Evolutionary conservation across 2,888 invertebrate species (phyloP).

Genomic region (Leucophenga maculata): DNA sequence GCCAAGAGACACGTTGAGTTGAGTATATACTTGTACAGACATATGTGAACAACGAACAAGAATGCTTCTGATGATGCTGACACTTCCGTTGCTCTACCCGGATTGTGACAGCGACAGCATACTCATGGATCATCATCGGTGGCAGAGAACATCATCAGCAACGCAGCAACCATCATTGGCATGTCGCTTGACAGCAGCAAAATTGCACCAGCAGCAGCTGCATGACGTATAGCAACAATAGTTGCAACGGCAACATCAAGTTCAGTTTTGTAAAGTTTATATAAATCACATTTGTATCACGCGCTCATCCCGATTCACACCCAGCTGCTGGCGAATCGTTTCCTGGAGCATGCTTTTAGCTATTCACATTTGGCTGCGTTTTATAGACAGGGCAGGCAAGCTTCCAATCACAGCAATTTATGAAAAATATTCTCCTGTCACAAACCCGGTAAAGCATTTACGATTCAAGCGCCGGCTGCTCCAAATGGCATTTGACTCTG

Average conservation of each 20-base stretch:
- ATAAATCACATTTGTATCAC: conserved; percentile 3
- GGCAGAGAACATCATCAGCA: conserved; percentile 29
- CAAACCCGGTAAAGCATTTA: no score
- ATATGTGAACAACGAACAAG: neutral
- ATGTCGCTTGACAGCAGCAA: conserved; percentile 27
- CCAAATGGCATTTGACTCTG: no score
- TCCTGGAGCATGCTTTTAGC: neutral
- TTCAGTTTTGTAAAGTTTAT: neutral
- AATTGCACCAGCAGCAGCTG: conserved; percentile 22
- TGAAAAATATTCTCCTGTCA: no score
- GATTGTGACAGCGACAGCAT: conserved; percentile 5
- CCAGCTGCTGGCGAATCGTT: neutral
- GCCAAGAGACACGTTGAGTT: neutral
- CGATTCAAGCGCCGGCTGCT: no score
- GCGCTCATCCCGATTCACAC: neutral
- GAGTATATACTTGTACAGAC: neutral
- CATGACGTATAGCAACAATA: neutral
- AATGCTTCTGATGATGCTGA: neutral
- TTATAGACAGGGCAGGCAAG: neutral
- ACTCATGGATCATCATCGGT: neutral
- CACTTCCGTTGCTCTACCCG: neutral
- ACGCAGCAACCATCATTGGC: conserved; percentile 30
- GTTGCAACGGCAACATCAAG: neutral
- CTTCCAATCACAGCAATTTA: neutral
- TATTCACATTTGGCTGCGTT: neutral